Conservation (phyloP, 2,113 vertebrate species). For the Capreolus pygargus region DNA sequence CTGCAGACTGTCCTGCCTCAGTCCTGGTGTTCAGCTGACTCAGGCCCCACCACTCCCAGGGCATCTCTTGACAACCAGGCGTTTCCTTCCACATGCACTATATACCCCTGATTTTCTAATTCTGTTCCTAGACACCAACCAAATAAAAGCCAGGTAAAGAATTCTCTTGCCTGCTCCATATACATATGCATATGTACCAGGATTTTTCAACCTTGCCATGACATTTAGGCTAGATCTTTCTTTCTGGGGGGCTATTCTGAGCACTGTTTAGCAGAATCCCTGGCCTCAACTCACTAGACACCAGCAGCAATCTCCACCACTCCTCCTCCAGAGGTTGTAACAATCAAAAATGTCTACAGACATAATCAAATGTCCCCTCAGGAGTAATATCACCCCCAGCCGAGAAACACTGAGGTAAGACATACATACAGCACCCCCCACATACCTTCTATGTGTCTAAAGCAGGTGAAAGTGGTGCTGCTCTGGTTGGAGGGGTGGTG, state of each 20-base stretch:
- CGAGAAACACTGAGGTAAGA: neutral
- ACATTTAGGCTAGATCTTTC: neutral
- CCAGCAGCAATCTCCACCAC: neutral
- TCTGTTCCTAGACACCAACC: neutral
- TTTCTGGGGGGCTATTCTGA: neutral
- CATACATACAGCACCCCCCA: neutral
- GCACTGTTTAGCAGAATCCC: neutral
- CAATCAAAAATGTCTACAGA: neutral
- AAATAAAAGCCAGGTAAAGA: neutral
- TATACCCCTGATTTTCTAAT: neutral
- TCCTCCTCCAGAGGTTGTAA: neutral
- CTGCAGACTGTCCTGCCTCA: neutral
- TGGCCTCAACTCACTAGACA: neutral
- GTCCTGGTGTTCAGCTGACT: neutral
- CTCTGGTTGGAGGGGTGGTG: neutral
- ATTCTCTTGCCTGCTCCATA: neutral
- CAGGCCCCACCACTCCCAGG: neutral
- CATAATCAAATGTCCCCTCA: neutral
- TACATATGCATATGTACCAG: neutral
- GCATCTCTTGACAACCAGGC: neutral
- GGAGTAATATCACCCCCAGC: neutral
- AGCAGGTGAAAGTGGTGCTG: neutral
- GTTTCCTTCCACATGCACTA: neutral
- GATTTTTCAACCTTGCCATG: neutral
- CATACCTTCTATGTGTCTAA: neutral